Conservation (phyloP, 92 coral and sea anemone genomes). For the Parazoanthus swiftii region DNA sequence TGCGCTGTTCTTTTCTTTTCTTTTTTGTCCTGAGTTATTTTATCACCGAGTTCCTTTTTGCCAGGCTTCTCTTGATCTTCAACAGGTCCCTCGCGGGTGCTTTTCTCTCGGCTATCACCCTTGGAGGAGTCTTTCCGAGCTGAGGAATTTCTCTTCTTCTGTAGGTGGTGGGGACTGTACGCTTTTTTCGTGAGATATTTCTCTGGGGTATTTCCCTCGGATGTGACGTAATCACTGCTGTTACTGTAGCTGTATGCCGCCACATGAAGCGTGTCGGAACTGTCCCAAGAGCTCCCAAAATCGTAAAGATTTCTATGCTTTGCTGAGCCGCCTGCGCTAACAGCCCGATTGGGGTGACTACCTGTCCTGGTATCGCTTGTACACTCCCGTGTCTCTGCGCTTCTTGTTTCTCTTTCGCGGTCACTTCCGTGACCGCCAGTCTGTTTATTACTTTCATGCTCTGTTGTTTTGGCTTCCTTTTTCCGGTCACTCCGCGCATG, state of each 20-base stretch:
- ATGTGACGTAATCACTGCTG: conserved; percentile 33
- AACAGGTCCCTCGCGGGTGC: not conserved
- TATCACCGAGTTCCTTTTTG: no score
- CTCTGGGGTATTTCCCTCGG: conserved; percentile 15
- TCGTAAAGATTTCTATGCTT: not conserved
- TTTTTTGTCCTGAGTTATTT: not conserved
- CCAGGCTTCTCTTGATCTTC: not conserved
- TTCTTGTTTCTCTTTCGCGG: not conserved
- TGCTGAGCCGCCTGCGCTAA: not conserved
- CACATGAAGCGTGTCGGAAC: conserved; percentile 25
- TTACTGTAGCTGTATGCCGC: conserved; percentile 7
- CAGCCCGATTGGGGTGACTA: not conserved
- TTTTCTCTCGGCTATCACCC: not conserved
- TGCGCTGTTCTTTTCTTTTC: not conserved
- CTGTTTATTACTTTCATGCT: not conserved
- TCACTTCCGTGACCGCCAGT: not conserved
- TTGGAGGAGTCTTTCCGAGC: conserved; percentile 10
- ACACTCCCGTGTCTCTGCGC: not conserved
- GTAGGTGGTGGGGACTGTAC: conserved; percentile 22
- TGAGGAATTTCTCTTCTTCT: conserved; percentile 3
- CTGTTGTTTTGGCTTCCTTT: conserved; percentile 2
- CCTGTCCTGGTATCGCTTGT: not conserved
- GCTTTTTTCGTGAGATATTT: not conserved
- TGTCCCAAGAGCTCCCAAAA: conserved; percentile 16
- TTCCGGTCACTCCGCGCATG: not conserved